Percentiles rank a stretch among this genome's conserved stretches.
Evolutionary conservation across 2,888 invertebrate genomes (phyloP).

Genomic region (Noctua pronuba): DNA sequence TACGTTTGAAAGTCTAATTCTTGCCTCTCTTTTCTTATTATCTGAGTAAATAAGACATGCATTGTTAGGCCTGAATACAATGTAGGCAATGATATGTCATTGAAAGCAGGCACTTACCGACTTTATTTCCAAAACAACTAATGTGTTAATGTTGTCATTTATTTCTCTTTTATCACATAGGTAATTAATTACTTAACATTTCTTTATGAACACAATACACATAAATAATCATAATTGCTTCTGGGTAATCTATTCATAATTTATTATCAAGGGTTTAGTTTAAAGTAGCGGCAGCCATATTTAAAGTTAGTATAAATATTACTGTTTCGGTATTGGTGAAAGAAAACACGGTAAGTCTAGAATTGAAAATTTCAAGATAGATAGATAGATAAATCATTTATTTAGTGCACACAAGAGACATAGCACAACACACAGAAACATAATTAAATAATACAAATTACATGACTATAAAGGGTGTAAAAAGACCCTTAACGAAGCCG

Average conservation of each 20-base stretch:
- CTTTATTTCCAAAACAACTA: background rate
- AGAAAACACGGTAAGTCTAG: too few relatives aligned
- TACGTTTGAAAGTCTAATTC: background rate
- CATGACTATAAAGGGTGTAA: too few relatives aligned
- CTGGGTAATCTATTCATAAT: background rate
- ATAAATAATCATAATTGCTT: background rate
- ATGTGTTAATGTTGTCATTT: background rate
- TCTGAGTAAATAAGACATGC: background rate
- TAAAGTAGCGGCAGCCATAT: background rate
- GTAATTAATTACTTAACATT: background rate
- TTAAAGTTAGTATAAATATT: background rate
- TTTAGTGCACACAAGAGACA: too few relatives aligned
- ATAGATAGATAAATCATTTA: too few relatives aligned
- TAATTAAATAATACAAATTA: too few relatives aligned
- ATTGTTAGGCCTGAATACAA: background rate
- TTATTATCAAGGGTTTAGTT: background rate
- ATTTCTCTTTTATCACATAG: background rate
- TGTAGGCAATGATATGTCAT: too few relatives aligned
- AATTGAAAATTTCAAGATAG: too few relatives aligned
- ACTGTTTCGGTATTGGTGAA: background rate
- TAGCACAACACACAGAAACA: too few relatives aligned
- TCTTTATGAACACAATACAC: background rate
- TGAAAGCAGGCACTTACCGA: background rate
- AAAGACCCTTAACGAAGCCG: too few relatives aligned
- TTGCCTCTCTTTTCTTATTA: background rate